Evolutionary conservation across 2,888 invertebrate genomes (phyloP).

Genomic region (Hypomecis atomaria): DNA sequence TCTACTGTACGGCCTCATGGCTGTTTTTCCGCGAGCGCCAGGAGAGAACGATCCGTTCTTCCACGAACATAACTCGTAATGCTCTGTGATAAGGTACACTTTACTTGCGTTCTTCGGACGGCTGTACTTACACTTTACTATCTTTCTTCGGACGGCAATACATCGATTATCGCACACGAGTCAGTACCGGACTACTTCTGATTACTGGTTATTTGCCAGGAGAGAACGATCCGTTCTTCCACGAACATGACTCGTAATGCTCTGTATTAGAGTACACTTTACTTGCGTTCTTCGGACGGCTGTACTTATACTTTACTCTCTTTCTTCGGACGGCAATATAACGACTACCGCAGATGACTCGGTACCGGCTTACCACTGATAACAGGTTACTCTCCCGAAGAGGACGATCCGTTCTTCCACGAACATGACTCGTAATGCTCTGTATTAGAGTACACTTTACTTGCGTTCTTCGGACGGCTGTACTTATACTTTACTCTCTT

Average conservation of each 20-base stretch:
- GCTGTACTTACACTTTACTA: conserved; percentile 90
- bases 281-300: conserved; percentile 73
- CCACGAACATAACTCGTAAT: too few species aligned
- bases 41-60: too few species aligned
- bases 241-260: not conserved
- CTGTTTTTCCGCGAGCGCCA: too few species aligned
- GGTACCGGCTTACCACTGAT: too few species aligned
- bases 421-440: too few species aligned
- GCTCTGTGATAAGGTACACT: too few species aligned
- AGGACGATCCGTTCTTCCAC: too few species aligned
- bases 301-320: conserved; percentile 94
- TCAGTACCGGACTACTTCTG: conserved; percentile 74
- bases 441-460: too few species aligned
- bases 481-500: conserved; percentile 92
- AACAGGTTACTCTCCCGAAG: too few species aligned
- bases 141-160: conserved; percentile 97
- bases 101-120: too few species aligned
- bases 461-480: conserved; percentile 93
- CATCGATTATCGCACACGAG: conserved; percentile 91
- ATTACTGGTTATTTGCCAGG: conserved; percentile 53
- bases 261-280: conserved; percentile 78
- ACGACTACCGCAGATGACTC: too few species aligned
- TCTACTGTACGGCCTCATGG: too few species aligned
- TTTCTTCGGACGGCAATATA: conserved; percentile 90
- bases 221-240: conserved; percentile 30